Base-by-base conservation (phyloP, 2,113 vertebrate species). In the Coptodon bakossiorum region DNA sequence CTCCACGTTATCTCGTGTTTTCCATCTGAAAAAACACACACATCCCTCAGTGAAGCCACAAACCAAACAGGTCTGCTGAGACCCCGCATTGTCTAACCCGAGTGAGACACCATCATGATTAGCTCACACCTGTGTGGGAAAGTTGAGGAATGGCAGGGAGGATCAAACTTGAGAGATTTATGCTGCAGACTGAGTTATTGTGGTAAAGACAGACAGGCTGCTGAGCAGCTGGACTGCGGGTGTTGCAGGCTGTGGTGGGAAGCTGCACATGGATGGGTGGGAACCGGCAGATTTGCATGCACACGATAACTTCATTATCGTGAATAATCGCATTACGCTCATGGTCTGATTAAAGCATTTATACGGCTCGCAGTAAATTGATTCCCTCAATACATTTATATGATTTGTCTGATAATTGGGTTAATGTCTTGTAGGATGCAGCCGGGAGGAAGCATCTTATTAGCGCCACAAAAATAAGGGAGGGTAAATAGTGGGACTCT, bases 71-170 rank as follows among this genome's bases (percentile, higher is more conserved):
- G 93, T 94, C 90, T 83, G 93, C 82, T 89, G 84, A 94, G 91
- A 83, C 84, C 89, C 93, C 52, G 83, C 93, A 94, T 93, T 90
- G 91, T 95, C 91, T 87, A 82, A 89, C 80, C 73, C 17, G 68
- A 91, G 86, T 78, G 90, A 91, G 93, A 95, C 92, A 84, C 89
- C 59, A 11, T n/a, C 66, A 92, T 92, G 93, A 94, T 93, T 90
- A 88, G 88, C 87, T 95, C 89, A 88, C 94, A 93, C 94, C 94
- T 94, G 91, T 83, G 88, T 95, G 91, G 85, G 86, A 94, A 92
- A 90, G 83, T 84, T 90, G 86, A 91, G 82, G 88, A 87, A 90
- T 78, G 91, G 90, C 91, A 57, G 38, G 34, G 71, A 86, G 89
- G 82, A 63, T 91, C 88, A 71, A n/a, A 83, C 86, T 61, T 86